phyloP scores from a whole-genome alignment of 2,113 vertebrate species.

The Gymnobelideus leadbeateri region DNA sequence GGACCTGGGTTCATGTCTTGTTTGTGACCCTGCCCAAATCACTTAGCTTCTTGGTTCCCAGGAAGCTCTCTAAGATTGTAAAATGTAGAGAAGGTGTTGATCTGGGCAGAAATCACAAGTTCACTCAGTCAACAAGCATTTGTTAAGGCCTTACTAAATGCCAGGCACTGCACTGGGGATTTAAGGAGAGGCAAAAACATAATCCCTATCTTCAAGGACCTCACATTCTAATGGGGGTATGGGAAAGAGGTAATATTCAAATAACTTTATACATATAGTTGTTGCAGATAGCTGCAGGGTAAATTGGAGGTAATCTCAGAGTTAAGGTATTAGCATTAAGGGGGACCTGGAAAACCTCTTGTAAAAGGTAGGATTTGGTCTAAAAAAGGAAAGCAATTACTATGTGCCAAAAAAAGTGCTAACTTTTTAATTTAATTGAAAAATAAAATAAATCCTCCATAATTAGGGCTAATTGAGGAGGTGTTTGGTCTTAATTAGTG shows the following conservation, averaged over 20 bases:
- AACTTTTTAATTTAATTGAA: background rate
- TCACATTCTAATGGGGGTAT: background rate
- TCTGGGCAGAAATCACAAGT: background rate
- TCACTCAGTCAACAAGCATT: background rate
- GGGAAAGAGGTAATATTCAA: background rate
- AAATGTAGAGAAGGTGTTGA: background rate
- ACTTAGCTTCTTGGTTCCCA: background rate
- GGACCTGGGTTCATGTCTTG: background rate
- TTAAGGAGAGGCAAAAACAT: background rate
- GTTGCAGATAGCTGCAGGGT: background rate
- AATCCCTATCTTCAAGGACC: background rate
- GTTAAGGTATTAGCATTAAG: background rate
- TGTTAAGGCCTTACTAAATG: background rate
- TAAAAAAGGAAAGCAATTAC: background rate
- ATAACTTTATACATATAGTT: background rate
- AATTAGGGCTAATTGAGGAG: slow-evolving; percentile 39
- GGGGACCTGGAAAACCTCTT: background rate
- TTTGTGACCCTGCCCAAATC: background rate
- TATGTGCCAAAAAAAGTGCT: background rate
- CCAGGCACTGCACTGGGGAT: background rate
- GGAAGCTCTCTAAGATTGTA: background rate
- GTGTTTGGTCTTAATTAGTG: slow-evolving; percentile 50
- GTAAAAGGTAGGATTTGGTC: background rate
- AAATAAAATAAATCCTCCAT: background rate
- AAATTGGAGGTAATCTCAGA: background rate